Evolutionary conservation across 2,888 invertebrate genomes (phyloP).

Genomic region (Trichogramma dendrolimi): DNA sequence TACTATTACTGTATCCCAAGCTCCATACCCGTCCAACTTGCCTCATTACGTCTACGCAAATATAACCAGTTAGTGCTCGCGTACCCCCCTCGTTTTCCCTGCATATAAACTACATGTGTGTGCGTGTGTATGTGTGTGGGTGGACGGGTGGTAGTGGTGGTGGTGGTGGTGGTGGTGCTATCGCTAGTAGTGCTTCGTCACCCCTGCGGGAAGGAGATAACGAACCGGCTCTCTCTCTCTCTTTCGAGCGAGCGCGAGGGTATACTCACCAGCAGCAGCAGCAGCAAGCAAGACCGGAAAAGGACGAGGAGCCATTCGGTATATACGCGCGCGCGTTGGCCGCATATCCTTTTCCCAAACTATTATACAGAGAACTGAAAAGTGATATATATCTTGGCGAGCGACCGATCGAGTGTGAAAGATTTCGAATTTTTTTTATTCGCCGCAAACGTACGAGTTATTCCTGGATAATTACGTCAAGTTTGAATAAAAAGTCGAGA

Average conservation of each 20-base stretch:
- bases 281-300: too few relatives aligned
- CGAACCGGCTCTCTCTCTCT: slow-evolving; percentile 16
- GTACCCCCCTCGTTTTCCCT: neutral
- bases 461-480: too few relatives aligned
- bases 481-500: too few relatives aligned
- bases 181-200: neutral
- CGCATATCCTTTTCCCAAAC: too few relatives aligned
- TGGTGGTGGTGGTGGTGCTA: slow-evolving; percentile 4
- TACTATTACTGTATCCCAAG: slow-evolving; percentile 17
- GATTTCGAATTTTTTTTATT: too few relatives aligned
- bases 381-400: too few relatives aligned
- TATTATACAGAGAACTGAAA: too few relatives aligned
- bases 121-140: neutral
- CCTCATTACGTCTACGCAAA: slow-evolving; percentile 45
- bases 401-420: too few relatives aligned
- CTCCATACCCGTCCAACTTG: slow-evolving; percentile 38
- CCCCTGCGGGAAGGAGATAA: slow-evolving; percentile 26
- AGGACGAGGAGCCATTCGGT: too few relatives aligned
- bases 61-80: slow-evolving; percentile 40
- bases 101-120: neutral
- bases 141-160: neutral
- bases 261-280: too few relatives aligned
- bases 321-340: too few relatives aligned
- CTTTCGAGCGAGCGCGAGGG: neutral
- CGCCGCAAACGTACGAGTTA: too few relatives aligned